Evolutionary conservation across 2,888 invertebrate species (phyloP), one percentile per base, ranked within the genome.

Genomic region (Machimus atricapillus): DNA sequence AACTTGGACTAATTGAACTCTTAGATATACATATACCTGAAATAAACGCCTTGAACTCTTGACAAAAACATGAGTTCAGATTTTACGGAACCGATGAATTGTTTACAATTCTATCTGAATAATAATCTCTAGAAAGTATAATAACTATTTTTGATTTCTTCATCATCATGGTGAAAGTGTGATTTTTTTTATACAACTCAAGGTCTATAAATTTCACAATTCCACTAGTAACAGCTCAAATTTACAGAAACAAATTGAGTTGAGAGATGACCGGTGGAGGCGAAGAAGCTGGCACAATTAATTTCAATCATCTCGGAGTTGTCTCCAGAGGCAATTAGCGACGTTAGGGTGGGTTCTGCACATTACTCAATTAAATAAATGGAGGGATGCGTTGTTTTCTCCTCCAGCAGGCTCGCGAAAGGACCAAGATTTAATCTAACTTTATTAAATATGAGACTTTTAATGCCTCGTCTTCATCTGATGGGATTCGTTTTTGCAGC

Each of bases 391-490:
- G 77, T 87, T 87, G 77, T 87, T 87, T 85, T 76, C 85, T 74
- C 52, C 81, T 79, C 66, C 78, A 85, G 23, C 77, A 74, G 37
- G 16, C 86, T n/a, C 85, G 74, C 74, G 66, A 73, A 37, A 58
- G 52, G 86, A 85, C 85, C 66, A 85, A 23, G 78, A 87, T 87
- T 83, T 86, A 86, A 87, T 87, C 83, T 79, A 86, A 85, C 87
- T 86, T 87, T 87, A 87, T 87, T 87, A 87, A 87, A 87, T 87
- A 87, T 83, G 87, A 87, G 83, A 87, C 86, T 77, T 85, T 87
- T 86, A 86, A 87, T 77, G 87, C 43, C 40, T 76, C 86, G 58
- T 87, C 81, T 66, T 86, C 83, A 86, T 56, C 56, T 46, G 78
- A 78, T 85, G 77, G 34, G 66, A 85, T 77, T 73, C 56, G 23